phyloP scores from a whole-genome alignment of 1,140 invertebrate species.

The Theocolax elegans region DNA sequence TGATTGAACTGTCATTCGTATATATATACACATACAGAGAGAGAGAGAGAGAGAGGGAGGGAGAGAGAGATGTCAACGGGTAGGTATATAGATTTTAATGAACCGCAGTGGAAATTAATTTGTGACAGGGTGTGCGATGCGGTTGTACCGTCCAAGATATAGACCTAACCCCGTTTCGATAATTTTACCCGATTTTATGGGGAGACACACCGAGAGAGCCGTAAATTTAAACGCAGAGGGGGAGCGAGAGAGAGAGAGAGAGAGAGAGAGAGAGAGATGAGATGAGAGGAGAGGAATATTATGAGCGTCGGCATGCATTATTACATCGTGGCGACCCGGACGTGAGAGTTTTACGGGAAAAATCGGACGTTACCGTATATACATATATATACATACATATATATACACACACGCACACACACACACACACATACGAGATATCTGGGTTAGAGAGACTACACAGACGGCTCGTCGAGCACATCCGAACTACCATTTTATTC shows the following conservation, averaged over 20 bases:
- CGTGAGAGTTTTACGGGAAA: slow-evolving; percentile 31
- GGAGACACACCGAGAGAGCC: background rate
- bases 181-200: slow-evolving; percentile 2
- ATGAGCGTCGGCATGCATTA: slow-evolving; percentile 17
- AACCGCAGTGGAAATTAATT: background rate
- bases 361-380: slow-evolving; percentile 22
- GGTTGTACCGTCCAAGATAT: too few species aligned
- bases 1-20: too few species aligned
- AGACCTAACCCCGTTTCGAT: background rate
- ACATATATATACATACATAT: too few species aligned
- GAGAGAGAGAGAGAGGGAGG: too few species aligned
- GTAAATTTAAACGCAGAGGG: slow-evolving; percentile 4
- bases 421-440: background rate
- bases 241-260: too few species aligned
- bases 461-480: too few species aligned
- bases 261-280: too few species aligned
- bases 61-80: too few species aligned
- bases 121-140: background rate
- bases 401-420: background rate
- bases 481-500: slow-evolving; percentile 17
- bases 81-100: too few species aligned
- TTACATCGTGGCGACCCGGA: slow-evolving; percentile 12
- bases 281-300: too few species aligned
- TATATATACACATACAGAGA: too few species aligned
- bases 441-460: too few species aligned